These are phyloP conservation scores for Abramis brama DNA, from an alignment of 2,113 vertebrate species.

Conservation along the genomic window DNA sequence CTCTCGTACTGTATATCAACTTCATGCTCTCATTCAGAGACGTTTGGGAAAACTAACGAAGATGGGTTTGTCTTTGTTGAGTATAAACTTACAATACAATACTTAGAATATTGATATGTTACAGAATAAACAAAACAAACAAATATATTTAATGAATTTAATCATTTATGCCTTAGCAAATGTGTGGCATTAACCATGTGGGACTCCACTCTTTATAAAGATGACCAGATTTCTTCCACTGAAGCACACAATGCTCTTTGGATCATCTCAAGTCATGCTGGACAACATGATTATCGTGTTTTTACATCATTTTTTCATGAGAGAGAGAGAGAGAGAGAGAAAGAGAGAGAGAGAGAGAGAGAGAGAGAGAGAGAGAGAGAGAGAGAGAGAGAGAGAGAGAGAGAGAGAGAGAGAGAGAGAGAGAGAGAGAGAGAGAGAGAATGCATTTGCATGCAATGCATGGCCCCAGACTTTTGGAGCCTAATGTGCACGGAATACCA, in stretches of 20 bases:
- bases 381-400: too few relatives aligned
- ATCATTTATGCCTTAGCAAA: neutral
- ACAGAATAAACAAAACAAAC: neutral
- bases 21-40: neutral
- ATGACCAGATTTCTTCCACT: neutral
- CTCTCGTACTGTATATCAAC: constrained; percentile 57
- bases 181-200: neutral
- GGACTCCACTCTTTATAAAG: neutral
- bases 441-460: too few relatives aligned
- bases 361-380: too few relatives aligned
- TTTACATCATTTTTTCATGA: neutral
- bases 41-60: neutral
- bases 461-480: neutral
- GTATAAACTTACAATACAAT: neutral
- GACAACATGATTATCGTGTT: neutral
- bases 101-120: neutral
- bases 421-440: too few relatives aligned
- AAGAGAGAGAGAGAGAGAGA: too few relatives aligned
- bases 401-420: too few relatives aligned
- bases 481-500: neutral
- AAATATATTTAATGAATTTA: too few relatives aligned
- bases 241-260: neutral
- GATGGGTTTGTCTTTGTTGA: neutral
- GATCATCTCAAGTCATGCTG: neutral
- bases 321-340: too few relatives aligned